Base-by-base conservation (phyloP, 2,888 invertebrate genomes). In the Philonicus albiceps region DNA sequence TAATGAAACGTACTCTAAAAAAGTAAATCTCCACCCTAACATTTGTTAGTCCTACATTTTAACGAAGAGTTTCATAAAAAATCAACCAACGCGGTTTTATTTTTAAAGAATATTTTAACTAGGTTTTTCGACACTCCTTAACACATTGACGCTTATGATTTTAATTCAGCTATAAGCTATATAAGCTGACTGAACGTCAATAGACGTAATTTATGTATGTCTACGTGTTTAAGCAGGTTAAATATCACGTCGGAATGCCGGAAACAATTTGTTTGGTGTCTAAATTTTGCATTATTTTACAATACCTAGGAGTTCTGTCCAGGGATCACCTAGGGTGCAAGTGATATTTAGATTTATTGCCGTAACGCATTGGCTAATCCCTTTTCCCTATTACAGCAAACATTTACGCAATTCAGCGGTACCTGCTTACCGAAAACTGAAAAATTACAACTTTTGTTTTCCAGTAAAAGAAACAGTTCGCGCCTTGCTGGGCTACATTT, bases 291-390 rank as follows among this genome's bases (percentile, higher is more conserved):
- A 78, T 7, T 37, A 76, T 6, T 34, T 40, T 40, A n/a, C 19
- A 40, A 37, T 49, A 49, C 53, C 78, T 78, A 30, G 30, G 13
- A 16, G n/a, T 78, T 49, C 27, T 30, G 49, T 49, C n/a, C 16
- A 49, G 30, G 11, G 5, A 13, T 31, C 30, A 27, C 55, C 0
- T 34, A 53, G 34, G n/a, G 55, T 55, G 55, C 4, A 27, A 81
- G 34, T 16, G 55, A 64, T 55, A 1, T 72, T 73, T 73, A 73
- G 49, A 84, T 84, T 84, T 84, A 84, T 84, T 73, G 43, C 73
- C 84, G 73, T 34, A 40, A 84, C 84, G 43, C 16, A 84, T 73
- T 73, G 27, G 30, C 73, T 49, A 73, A 73, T 84, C 74, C 74
- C 19, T 34, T 19, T n/a, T 73, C 13, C 43, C 40, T 16, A 16